phyloP scores from a whole-genome alignment of 2,113 vertebrate genomes.

The Tychaedon coryphoeus region DNA sequence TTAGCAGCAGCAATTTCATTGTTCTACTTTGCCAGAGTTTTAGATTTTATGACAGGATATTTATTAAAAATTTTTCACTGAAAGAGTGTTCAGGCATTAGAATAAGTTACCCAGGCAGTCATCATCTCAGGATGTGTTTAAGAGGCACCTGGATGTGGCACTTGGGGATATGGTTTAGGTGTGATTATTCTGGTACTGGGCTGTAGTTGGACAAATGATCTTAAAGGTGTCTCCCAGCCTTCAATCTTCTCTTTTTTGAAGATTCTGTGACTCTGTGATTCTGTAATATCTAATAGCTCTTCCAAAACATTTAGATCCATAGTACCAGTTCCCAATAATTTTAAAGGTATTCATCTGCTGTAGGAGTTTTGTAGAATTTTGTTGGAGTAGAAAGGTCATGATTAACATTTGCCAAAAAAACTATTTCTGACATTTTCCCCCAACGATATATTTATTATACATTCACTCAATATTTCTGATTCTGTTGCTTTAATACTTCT shows the following conservation, averaged over 20 bases:
- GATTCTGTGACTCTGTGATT: not conserved
- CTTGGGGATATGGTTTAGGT: not conserved
- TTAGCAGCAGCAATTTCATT: not conserved
- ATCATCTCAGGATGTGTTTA: rapidly evolving
- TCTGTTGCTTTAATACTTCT: not conserved
- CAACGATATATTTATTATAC: not conserved
- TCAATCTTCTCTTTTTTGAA: not conserved
- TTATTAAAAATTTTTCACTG: not conserved
- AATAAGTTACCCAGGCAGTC: not conserved
- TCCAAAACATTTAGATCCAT: not conserved
- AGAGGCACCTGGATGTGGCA: not conserved
- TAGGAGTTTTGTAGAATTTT: not conserved
- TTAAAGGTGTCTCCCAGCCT: not conserved
- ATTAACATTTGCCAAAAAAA: not conserved
- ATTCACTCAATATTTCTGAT: not conserved
- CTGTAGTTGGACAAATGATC: not conserved
- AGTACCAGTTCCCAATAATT: not conserved
- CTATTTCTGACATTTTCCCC: not conserved
- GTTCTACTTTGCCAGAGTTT: not conserved
- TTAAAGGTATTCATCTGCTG: not conserved
- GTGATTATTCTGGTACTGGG: not conserved
- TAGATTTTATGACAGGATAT: not conserved
- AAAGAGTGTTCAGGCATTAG: not conserved
- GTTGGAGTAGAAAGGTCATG: not conserved
- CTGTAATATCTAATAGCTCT: not conserved